Evolutionary conservation across 2,113 vertebrate genomes (phyloP).

Genomic region (Oxyruncus cristatus): DNA sequence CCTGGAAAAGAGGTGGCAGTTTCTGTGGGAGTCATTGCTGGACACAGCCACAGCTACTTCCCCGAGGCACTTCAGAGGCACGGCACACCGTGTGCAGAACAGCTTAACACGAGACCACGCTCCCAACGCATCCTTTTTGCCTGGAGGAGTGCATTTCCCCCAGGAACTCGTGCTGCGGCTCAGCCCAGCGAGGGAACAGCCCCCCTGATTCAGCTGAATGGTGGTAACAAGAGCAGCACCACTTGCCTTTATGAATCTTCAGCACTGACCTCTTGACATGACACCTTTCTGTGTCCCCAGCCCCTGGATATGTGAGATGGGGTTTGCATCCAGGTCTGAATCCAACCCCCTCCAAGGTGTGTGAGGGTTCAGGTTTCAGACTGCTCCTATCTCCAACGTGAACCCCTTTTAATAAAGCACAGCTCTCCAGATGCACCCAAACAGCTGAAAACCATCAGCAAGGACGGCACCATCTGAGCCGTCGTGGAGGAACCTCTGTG

Average conservation of each 20-base stretch:
- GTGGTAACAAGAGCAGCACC: not conserved
- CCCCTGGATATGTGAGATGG: not conserved
- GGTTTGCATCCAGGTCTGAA: not conserved
- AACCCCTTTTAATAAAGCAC: conserved; percentile 18
- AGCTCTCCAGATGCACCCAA: conserved; percentile 8
- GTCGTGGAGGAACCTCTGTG: not conserved
- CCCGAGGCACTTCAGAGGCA: not conserved
- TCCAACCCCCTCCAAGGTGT: not conserved
- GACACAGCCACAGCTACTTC: not conserved
- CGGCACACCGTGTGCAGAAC: not conserved
- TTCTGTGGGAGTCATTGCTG: not conserved
- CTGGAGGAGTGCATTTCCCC: not conserved
- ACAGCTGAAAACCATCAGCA: conserved; percentile 31
- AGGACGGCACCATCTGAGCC: not conserved
- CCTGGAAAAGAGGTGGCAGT: not conserved
- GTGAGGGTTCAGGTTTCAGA: conserved; percentile 1
- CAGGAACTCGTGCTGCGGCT: not conserved
- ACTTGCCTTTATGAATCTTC: not conserved
- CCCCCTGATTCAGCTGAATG: not conserved
- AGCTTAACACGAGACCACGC: not conserved
- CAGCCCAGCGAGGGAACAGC: not conserved
- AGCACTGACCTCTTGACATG: not conserved
- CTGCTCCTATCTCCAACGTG: not conserved
- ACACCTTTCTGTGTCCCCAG: not conserved
- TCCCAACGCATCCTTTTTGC: not conserved